Percentiles rank a stretch among this genome's conserved stretches.
phyloP scores from a whole-genome alignment of 2,888 invertebrate species.

The Cosmia pyralina region DNA sequence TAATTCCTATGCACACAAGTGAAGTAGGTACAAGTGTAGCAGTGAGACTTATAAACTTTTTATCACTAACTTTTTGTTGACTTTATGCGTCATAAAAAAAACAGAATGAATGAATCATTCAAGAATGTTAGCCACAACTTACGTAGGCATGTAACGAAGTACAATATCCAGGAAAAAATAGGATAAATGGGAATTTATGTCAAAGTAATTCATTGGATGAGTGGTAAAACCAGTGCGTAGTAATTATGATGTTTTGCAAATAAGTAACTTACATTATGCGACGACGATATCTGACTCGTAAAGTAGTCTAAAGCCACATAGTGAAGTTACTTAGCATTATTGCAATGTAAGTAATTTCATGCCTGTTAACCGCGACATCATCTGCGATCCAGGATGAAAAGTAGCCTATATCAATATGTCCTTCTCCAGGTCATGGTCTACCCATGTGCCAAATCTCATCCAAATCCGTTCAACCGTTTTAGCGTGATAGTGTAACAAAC shows the following conservation, averaged over 20 bases:
- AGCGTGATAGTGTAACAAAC: no score
- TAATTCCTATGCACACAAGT: not conserved
- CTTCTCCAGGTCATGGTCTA: no score
- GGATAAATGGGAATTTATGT: constrained; percentile 47
- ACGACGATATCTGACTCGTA: not conserved
- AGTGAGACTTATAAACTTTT: constrained; percentile 38
- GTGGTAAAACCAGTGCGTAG: constrained; percentile 53
- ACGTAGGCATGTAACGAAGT: constrained; percentile 1
- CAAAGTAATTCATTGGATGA: constrained; percentile 17
- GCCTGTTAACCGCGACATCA: no score
- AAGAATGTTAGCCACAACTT: constrained; percentile 67
- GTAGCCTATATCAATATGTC: no score
- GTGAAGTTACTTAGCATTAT: no score
- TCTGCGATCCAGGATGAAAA: no score
- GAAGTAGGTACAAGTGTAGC: not conserved
- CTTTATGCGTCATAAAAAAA: constrained; percentile 75
- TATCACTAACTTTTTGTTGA: constrained; percentile 47
- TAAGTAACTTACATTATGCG: constrained; percentile 9
- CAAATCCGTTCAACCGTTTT: no score
- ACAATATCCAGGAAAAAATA: constrained; percentile 52
- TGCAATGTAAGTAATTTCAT: no score
- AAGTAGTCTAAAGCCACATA: no score
- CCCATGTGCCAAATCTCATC: no score
- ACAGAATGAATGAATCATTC: constrained; percentile 78
- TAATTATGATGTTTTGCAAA: constrained; percentile 26